A percentile compares a stretch with the other conserved stretches of the same genome.
Conservation (phyloP, 37 sponge, comb jelly and placozoan genomes). For the Tethya wilhelma region DNA sequence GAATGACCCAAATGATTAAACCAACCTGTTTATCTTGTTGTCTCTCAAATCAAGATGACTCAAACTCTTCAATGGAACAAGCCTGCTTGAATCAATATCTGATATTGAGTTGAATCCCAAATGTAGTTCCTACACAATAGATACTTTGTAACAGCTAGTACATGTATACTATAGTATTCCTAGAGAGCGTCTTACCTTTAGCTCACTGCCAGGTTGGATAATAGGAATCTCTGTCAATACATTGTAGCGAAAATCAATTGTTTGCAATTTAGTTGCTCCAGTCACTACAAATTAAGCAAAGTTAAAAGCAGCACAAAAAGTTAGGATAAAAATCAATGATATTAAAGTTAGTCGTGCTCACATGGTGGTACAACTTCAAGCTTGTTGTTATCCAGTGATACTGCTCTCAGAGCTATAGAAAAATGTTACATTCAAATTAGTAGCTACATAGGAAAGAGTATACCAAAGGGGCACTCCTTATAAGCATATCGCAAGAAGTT, state of each 20-base stretch:
- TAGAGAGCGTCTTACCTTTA: constrained; percentile 42
- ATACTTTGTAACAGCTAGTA: neutral
- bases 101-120: constrained; percentile 61
- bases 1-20: neutral
- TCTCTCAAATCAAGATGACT: constrained; percentile 76
- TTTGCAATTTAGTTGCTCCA: constrained; percentile 7
- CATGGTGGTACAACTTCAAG: constrained; percentile 45
- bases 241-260: constrained; percentile 49
- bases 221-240: constrained; percentile 20
- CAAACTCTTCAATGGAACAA: constrained; percentile 30
- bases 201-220: constrained; percentile 1
- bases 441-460: no score
- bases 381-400: constrained; percentile 54
- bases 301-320: no score
- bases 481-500: no score
- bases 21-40: constrained; percentile 65
- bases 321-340: neutral
- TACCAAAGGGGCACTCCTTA: no score
- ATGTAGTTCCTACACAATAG: constrained; percentile 49
- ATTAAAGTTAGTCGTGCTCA: constrained; percentile 23
- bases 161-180: neutral
- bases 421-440: no score
- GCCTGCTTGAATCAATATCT: constrained; percentile 14
- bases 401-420: constrained; percentile 38
- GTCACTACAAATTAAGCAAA: no score